Percentiles rank a stretch among this genome's conserved stretches.
Evolutionary conservation across 2,888 invertebrate species (phyloP).

Genomic region (Orchesellides sinensis): DNA sequence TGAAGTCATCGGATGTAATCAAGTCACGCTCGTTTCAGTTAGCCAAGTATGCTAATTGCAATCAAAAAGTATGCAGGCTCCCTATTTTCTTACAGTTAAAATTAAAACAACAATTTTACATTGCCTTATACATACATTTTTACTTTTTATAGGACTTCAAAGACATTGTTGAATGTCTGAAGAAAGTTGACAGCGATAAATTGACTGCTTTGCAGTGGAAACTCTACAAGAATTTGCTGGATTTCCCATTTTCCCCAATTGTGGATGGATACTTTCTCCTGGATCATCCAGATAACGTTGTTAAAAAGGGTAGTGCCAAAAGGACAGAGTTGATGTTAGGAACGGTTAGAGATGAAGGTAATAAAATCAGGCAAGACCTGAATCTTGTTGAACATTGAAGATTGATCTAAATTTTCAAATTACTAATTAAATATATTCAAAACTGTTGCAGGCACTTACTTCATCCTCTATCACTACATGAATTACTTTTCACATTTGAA

Average conservation of each 20-base stretch:
- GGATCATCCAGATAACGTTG: slow-evolving; percentile 50
- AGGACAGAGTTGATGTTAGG: slow-evolving; percentile 67
- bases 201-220: slow-evolving; percentile 49
- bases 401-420: slow-evolving; percentile 2
- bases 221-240: slow-evolving; percentile 34
- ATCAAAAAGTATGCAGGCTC: slow-evolving; percentile 12
- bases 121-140: too few relatives aligned
- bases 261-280: slow-evolving; percentile 61
- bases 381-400: too few relatives aligned
- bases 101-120: too few relatives aligned
- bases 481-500: slow-evolving; percentile 76
- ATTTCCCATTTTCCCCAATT: slow-evolving; percentile 56
- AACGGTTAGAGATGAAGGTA: slow-evolving; percentile 66
- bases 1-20: slow-evolving; percentile 10
- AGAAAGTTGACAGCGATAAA: slow-evolving; percentile 28
- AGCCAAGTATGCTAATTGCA: slow-evolving; percentile 51
- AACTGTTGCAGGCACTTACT: slow-evolving; percentile 58
- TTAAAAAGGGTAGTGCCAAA: slow-evolving; percentile 56
- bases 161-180: slow-evolving; percentile 60
- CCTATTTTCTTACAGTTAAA: too few relatives aligned
- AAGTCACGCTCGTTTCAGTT: slow-evolving; percentile 27
- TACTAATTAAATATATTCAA: neutral
- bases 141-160: neutral
- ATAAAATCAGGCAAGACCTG: neutral
- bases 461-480: slow-evolving; percentile 61